Evolutionary conservation across 1,140 invertebrate genomes (phyloP), one percentile per base, ranked within the genome.

Genomic region (Probaryconus sp.): DNA sequence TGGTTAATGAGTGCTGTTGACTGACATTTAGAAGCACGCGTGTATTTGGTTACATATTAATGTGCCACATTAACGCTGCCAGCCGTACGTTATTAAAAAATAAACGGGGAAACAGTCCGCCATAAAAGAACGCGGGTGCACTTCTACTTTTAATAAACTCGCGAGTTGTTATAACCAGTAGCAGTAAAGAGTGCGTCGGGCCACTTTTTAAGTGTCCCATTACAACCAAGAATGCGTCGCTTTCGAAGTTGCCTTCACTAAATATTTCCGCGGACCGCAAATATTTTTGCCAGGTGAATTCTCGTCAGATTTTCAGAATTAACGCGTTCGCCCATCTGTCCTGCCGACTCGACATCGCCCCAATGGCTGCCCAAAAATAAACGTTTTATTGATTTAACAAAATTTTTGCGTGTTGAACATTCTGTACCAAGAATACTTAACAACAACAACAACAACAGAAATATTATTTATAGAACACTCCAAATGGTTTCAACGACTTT

Each of bases 191-290:
- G 21, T 17, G 30, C 21, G 13, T 43, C 24, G 28, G 4, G 17
- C 17, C 16, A 13, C 2, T 24, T 56, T 58, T 67, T 67, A 67
- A 67, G 43, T 42, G 51, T 67, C 42, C 24, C 33, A 50, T 67
- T 47, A 45, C 28, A 45, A 30, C 1, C 9, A 9, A 7, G 13
- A n/a, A 14, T 38, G n/a, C n/a, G 14, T 1, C 35, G 10, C 16
- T 38, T 38, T 38, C 16, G 16, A 17, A 38, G 1, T 38, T 14
- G 5, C 18, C n/a, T 17, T 11, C 26, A 26, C 21, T 5, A 35
- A 48, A 56, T 31, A 13, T 31, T 31, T 21, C 10, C 10, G 11
- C 1, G n/a, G 4, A 20, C 14, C 24, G 6, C 4, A 30, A 38
- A 7, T 30, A 30, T 9, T 30, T 30, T n/a, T 30, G 6, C 28